phyloP scores from a whole-genome alignment of 92 coral and sea anemone species.

The Phenganax subtilis region DNA sequence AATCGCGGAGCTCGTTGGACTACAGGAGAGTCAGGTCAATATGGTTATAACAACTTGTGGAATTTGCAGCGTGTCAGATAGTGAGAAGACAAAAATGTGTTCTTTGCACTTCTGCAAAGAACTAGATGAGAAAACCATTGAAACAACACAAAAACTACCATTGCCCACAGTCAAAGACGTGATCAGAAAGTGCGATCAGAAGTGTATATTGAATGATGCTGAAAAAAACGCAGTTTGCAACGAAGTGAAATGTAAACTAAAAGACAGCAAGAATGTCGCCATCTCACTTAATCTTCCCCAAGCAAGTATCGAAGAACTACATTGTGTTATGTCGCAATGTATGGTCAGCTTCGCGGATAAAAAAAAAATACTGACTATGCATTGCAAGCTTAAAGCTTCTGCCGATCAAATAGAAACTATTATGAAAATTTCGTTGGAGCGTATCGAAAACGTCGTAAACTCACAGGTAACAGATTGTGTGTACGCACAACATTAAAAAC shows the following conservation, averaged over 20 bases:
- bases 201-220: not conserved
- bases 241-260: slow-evolving; percentile 2
- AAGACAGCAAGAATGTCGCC: not conserved
- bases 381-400: not conserved
- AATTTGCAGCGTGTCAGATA: not conserved
- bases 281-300: not conserved
- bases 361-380: not conserved
- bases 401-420: not conserved
- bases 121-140: not conserved
- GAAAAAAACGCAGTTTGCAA: slow-evolving; percentile 22
- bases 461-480: not conserved
- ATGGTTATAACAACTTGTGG: not conserved
- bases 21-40: slow-evolving; percentile 8
- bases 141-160: not conserved
- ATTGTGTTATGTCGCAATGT: slow-evolving; percentile 17
- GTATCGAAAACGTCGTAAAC: slow-evolving; percentile 1
- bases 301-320: slow-evolving; percentile 11
- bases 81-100: slow-evolving; percentile 19
- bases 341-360: slow-evolving; percentile 12
- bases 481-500: not conserved
- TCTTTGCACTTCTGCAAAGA: slow-evolving; percentile 23
- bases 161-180: slow-evolving; percentile 1
- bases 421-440: not conserved
- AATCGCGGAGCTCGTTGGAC: slow-evolving; percentile 17
- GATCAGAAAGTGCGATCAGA: slow-evolving; percentile 22